Conservation (phyloP, 2,113 vertebrate species). For the Echinops telfairi region DNA sequence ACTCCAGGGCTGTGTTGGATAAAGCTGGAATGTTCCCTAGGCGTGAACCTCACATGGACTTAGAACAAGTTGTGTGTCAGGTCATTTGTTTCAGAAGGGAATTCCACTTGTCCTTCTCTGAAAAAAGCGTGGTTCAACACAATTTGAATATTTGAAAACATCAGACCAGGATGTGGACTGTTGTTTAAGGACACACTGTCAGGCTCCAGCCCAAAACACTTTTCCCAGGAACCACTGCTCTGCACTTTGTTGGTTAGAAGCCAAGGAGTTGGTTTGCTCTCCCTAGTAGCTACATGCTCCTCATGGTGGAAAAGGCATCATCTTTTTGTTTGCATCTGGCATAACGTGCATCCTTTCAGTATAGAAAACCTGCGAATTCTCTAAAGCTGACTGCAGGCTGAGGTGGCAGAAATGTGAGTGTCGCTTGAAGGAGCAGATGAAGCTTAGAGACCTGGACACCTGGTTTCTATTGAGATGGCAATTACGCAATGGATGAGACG, state of each 20-base stretch:
- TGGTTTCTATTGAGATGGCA: constrained; percentile 84
- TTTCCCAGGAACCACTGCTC: not conserved
- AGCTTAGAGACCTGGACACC: constrained; percentile 79
- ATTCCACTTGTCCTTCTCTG: constrained; percentile 47
- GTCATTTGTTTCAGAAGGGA: constrained; percentile 56
- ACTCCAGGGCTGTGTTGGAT: not conserved
- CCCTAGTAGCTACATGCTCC: not conserved
- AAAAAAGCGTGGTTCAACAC: constrained; percentile 32
- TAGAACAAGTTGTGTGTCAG: constrained; percentile 13
- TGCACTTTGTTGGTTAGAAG: not conserved
- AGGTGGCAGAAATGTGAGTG: constrained; percentile 54
- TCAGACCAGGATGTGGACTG: not conserved
- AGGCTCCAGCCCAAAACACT: not conserved
- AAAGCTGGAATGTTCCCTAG: constrained; percentile 44
- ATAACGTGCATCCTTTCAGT: not conserved
- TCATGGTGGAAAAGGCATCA: not conserved
- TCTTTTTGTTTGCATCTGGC: not conserved
- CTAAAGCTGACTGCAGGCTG: not conserved
- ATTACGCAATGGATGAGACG: constrained; percentile 76
- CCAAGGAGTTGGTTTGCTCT: not conserved
- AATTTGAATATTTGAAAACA: constrained; percentile 19
- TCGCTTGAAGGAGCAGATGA: constrained; percentile 78
- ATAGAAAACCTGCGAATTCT: constrained; percentile 2
- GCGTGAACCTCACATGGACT: not conserved
- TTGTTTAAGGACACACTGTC: not conserved